Evolutionary conservation across 2,888 invertebrate species (phyloP).

Genomic region (Eupsilia transversa): DNA sequence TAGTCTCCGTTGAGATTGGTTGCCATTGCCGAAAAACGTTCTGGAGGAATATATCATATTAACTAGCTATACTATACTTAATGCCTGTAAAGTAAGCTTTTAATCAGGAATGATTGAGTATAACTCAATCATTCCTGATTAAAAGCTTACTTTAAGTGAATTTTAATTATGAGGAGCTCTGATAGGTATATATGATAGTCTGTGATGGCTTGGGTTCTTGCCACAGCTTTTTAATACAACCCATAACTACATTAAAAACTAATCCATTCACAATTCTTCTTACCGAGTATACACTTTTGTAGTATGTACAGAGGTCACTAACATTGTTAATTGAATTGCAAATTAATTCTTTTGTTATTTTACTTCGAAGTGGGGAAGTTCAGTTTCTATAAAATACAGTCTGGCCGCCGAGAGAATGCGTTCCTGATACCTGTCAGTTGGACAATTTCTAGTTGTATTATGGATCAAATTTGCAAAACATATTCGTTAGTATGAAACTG

Average conservation of each 20-base stretch:
- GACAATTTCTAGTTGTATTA: no score
- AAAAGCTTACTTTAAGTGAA: background rate
- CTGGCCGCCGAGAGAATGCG: no score
- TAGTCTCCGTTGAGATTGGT: no score
- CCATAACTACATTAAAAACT: background rate
- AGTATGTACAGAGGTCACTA: slow-evolving; percentile 14
- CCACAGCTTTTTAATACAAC: background rate
- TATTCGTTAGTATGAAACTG: no score
- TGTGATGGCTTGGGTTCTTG: background rate
- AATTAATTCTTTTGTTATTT: slow-evolving; percentile 41
- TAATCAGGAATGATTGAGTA: no score
- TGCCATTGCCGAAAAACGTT: no score
- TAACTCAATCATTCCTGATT: no score
- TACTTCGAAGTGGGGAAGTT: slow-evolving; percentile 32
- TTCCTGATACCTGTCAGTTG: no score
- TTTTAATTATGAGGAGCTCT: background rate
- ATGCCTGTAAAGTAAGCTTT: no score
- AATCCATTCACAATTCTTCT: background rate
- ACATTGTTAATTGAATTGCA: slow-evolving; percentile 29
- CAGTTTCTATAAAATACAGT: background rate
- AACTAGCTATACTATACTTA: no score
- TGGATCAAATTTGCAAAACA: no score
- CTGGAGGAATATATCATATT: no score
- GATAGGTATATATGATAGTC: background rate
- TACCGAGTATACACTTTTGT: background rate